These are phyloP conservation scores for Spheniscus humboldti DNA, from an alignment of 2,797 vertebrate genomes.

Conservation along the genomic window DNA sequence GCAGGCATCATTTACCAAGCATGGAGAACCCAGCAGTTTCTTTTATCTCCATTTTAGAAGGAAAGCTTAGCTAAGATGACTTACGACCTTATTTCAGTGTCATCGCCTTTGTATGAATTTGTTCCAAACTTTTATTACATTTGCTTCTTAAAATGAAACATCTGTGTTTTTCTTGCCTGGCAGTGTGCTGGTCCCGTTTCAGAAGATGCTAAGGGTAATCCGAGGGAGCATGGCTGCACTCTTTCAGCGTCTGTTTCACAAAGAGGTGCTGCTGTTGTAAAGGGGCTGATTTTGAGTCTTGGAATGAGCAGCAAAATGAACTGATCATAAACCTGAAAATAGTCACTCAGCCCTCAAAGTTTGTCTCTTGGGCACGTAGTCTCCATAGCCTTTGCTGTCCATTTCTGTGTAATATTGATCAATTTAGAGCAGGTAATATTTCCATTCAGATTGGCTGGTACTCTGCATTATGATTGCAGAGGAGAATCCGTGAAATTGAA, in stretches of 20 bases:
- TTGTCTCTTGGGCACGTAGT: neutral
- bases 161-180: neutral
- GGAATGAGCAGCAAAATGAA: neutral
- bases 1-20: neutral
- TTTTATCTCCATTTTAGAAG: neutral
- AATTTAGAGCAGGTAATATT: neutral
- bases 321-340: neutral
- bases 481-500: conserved; percentile 4
- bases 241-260: neutral
- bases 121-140: neutral
- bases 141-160: neutral
- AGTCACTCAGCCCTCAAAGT: neutral
- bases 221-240: neutral
- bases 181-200: neutral
- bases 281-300: neutral
- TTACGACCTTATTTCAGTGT: neutral
- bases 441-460: neutral
- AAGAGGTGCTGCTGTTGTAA: neutral
- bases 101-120: neutral
- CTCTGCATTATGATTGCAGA: neutral
- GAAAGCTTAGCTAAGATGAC: neutral
- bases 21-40: neutral
- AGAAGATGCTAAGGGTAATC: neutral
- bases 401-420: neutral
- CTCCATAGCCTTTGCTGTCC: neutral